Evolutionary conservation across 2,888 invertebrate genomes (phyloP).

Genomic region (Embidobia sp.): DNA sequence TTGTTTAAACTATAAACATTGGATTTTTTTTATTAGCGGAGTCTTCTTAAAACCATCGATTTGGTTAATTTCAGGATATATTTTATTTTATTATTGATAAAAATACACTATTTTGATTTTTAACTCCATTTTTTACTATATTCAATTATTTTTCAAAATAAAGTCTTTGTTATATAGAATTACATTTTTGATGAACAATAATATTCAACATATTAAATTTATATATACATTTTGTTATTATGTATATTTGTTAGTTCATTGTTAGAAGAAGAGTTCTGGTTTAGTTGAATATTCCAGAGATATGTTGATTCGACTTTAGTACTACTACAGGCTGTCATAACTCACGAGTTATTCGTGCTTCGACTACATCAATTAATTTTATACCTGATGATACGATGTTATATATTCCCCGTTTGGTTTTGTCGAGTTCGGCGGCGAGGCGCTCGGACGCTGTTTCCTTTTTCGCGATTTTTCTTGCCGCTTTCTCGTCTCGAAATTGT

Average conservation of each 20-base stretch:
- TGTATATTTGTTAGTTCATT: conserved; percentile 9
- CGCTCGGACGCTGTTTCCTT: conserved; percentile 73
- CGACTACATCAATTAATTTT: conserved; percentile 49
- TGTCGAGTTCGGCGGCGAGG: conserved; percentile 74
- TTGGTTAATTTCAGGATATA: conserved; percentile 60
- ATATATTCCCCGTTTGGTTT: conserved; percentile 76
- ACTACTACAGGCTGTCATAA: conserved; percentile 14
- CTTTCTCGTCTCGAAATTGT: conserved; percentile 69
- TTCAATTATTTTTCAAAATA: conserved; percentile 12
- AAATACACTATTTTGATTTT: too few relatives aligned
- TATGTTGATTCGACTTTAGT: conserved; percentile 30
- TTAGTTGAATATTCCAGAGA: conserved; percentile 31
- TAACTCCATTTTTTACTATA: too few relatives aligned
- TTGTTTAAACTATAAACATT: too few relatives aligned
- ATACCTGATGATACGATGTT: conserved; percentile 79
- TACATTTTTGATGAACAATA: conserved; percentile 53
- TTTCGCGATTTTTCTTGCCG: conserved; percentile 75
- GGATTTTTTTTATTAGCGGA: too few relatives aligned
- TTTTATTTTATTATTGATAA: too few relatives aligned
- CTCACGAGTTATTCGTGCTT: conserved; percentile 34
- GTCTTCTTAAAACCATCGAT: too few relatives aligned
- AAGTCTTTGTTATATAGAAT: conserved; percentile 30
- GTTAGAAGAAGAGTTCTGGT: conserved; percentile 9
- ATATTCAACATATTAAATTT: conserved; percentile 24
- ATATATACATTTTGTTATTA: conserved; percentile 5